These are phyloP conservation scores for Pogoniulus pusillus DNA, from an alignment of 2,797 vertebrate genomes.

Conservation along the genomic window DNA sequence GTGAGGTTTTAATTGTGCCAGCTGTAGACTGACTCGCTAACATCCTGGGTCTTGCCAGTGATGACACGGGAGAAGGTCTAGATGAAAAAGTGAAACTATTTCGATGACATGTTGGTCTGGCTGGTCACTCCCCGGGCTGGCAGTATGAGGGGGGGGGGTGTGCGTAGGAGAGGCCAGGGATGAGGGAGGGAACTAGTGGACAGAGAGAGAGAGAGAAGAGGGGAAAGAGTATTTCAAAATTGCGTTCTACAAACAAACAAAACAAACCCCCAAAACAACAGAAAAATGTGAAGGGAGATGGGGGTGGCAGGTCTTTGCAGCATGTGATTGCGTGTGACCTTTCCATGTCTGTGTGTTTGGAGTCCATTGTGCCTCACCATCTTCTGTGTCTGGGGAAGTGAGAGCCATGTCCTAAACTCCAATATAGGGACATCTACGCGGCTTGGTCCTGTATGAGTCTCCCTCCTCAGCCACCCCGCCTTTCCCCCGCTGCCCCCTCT, in stretches of 20 bases:
- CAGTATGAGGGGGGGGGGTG: not conserved
- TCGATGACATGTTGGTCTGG: not conserved
- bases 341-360: constrained; percentile 25
- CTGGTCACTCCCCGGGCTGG: not conserved
- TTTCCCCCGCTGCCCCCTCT: too few species aligned
- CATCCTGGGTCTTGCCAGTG: constrained; percentile 15
- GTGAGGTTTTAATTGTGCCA: not conserved
- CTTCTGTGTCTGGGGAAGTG: not conserved
- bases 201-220: not conserved
- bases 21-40: not conserved
- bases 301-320: not conserved
- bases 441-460: not conserved
- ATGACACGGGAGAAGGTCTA: constrained; percentile 40
- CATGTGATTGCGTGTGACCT: constrained; percentile 45
- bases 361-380: constrained; percentile 44
- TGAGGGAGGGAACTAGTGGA: not conserved
- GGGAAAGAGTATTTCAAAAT: constrained; percentile 27
- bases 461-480: not conserved
- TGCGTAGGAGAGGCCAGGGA: not conserved
- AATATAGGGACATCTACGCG: not conserved
- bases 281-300: constrained; percentile 8
- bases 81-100: constrained; percentile 7
- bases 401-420: constrained; percentile 1
- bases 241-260: constrained; percentile 6
- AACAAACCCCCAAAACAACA: not conserved